Percentiles rank a stretch among this genome's conserved stretches.
Conservation (phyloP, 2,888 invertebrate genomes). For the Achlya flavicornis region DNA sequence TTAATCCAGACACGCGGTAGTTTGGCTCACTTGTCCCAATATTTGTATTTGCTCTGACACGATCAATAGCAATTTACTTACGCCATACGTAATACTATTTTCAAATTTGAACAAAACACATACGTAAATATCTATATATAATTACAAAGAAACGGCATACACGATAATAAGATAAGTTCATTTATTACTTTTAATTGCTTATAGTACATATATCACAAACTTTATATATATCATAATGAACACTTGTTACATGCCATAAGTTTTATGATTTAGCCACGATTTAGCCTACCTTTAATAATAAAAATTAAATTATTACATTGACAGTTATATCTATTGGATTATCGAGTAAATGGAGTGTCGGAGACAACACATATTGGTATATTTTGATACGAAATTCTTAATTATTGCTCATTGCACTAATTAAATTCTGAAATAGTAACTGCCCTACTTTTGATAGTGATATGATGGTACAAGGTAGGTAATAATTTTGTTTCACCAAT, state of each 20-base stretch:
- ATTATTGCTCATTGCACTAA: constrained; percentile 1
- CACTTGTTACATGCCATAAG: constrained; percentile 34
- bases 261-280: constrained; percentile 15
- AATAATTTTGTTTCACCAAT: background rate
- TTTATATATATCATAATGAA: constrained; percentile 43
- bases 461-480: background rate
- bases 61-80: background rate
- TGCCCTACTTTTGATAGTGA: background rate
- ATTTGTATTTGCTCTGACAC: constrained; percentile 6
- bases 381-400: background rate
- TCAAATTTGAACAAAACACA: background rate
- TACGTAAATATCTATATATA: constrained; percentile 15
- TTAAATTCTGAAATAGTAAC: background rate
- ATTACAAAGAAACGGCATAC: constrained; percentile 33
- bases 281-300: constrained; percentile 8
- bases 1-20: background rate
- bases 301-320: background rate
- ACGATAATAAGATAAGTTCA: constrained; percentile 47
- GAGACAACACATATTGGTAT: background rate
- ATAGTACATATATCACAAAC: constrained; percentile 66
- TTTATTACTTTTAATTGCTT: constrained; percentile 59
- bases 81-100: background rate
- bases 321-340: background rate
- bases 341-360: background rate
- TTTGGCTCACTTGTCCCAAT: background rate